These are phyloP conservation scores for Perizoma flavofasciatum DNA, from an alignment of 2,888 invertebrate genomes.

Conservation along the genomic window DNA sequence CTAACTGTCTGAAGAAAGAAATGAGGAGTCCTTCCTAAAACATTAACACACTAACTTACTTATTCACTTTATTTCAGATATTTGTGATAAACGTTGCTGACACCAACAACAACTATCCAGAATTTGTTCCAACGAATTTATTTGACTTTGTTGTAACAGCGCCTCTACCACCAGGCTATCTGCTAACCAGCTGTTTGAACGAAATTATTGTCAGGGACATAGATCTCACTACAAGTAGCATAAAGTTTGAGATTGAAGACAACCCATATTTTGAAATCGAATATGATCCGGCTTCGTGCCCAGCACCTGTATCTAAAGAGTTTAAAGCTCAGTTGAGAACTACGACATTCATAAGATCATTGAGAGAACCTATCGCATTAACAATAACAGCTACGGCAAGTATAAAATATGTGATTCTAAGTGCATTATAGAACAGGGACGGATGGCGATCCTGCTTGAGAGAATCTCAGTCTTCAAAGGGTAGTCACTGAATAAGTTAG, in stretches of 20 bases:
- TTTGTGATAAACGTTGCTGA: constrained; percentile 67
- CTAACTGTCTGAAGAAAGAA: too few relatives aligned
- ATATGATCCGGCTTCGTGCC: constrained; percentile 45
- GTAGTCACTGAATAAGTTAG: background rate
- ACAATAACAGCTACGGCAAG: constrained; percentile 72
- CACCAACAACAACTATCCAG: constrained; percentile 78
- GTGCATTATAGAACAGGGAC: background rate
- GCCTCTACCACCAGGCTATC: constrained; percentile 72
- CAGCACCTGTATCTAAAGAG: constrained; percentile 55
- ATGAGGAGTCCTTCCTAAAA: too few relatives aligned
- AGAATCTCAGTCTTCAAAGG: constrained; percentile 9
- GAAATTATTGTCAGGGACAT: constrained; percentile 75
- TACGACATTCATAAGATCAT: constrained; percentile 61
- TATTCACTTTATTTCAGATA: constrained; percentile 58
- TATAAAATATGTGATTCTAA: constrained; percentile 14
- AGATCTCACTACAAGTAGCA: constrained; percentile 76
- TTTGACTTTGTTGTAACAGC: constrained; percentile 71
- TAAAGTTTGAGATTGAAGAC: constrained; percentile 63
- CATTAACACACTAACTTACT: too few relatives aligned
- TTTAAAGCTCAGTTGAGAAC: constrained; percentile 64
- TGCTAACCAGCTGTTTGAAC: constrained; percentile 69
- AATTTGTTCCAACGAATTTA: constrained; percentile 53
- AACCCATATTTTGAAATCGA: constrained; percentile 67
- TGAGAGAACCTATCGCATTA: constrained; percentile 60
- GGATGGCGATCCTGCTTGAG: background rate